A percentile compares a stretch with the other conserved stretches of the same genome.
Evolutionary conservation across 2,888 invertebrate species (phyloP).

Genomic region (Heliconius charithonia): DNA sequence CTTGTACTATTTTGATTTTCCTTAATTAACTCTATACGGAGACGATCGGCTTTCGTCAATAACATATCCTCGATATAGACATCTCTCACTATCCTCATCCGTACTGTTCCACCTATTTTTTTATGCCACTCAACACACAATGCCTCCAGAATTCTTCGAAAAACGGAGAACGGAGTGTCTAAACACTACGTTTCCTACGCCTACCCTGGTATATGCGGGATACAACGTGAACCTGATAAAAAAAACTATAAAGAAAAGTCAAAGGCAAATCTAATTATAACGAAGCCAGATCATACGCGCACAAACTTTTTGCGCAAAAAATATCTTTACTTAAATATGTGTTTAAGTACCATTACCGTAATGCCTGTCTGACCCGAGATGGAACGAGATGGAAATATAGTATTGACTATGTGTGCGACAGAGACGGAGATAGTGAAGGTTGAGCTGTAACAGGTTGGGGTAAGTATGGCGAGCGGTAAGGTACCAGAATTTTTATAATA

Average conservation of each 20-base stretch:
- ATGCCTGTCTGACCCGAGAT: constrained; percentile 78
- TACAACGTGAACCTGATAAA: no score
- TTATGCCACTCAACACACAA: no score
- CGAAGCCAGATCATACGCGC: constrained; percentile 54
- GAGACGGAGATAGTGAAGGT: constrained; percentile 65
- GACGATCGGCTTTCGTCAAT: no score
- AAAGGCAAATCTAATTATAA: constrained; percentile 45
- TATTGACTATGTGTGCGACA: constrained; percentile 51
- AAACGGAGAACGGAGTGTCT: no score
- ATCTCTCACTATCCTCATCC: no score
- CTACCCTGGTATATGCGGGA: no score
- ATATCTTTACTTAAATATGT: constrained; percentile 81
- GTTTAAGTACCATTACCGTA: constrained; percentile 83
- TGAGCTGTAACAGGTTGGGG: constrained; percentile 82
- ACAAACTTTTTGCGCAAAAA: constrained; percentile 75
- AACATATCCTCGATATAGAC: no score
- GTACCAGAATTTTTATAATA: constrained; percentile 70
- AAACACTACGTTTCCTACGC: no score
- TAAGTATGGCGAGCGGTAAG: constrained; percentile 78
- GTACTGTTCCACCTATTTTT: no score
- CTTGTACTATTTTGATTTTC: no score
- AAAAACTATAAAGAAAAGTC: constrained; percentile 47
- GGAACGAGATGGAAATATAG: constrained; percentile 59
- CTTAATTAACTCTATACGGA: no score
- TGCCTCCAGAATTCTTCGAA: no score